phyloP scores from a whole-genome alignment of 2,888 invertebrate genomes.

The Thymelicus sylvestris region DNA sequence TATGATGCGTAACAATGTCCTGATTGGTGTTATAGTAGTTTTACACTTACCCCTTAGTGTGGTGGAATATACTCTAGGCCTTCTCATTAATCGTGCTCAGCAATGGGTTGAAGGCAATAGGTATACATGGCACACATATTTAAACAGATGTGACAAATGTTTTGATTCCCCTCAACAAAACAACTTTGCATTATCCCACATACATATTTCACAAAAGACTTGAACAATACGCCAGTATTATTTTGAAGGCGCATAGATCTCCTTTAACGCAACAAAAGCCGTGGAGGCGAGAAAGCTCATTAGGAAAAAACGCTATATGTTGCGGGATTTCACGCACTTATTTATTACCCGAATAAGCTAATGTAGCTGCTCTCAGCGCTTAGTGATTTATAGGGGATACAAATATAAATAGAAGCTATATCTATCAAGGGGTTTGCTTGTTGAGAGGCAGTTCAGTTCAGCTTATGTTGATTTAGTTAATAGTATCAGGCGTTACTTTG shows the following conservation, averaged over 20 bases:
- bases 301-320: constrained; percentile 31
- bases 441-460: not conserved
- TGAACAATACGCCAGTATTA: constrained; percentile 21
- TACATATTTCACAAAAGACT: not conserved
- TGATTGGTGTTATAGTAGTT: too few relatives aligned
- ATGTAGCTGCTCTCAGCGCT: constrained; percentile 27
- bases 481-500: too few relatives aligned
- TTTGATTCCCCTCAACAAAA: not conserved
- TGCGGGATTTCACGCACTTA: constrained; percentile 34
- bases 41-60: too few relatives aligned
- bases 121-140: too few relatives aligned
- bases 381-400: constrained; percentile 21
- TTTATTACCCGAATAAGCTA: constrained; percentile 35
- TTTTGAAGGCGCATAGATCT: constrained; percentile 26
- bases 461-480: constrained; percentile 3
- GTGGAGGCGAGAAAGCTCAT: constrained; percentile 34
- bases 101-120: too few relatives aligned
- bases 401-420: constrained; percentile 12
- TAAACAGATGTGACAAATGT: not conserved
- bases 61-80: too few relatives aligned
- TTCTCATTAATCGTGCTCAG: too few relatives aligned
- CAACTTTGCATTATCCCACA: not conserved
- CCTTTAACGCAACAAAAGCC: constrained; percentile 30
- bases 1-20: too few relatives aligned
- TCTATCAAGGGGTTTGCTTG: not conserved